Percentiles rank a stretch among this genome's conserved stretches.
These are phyloP conservation scores for Mythimna pallens DNA, from an alignment of 2,888 invertebrate genomes.

Conservation along the genomic window DNA sequence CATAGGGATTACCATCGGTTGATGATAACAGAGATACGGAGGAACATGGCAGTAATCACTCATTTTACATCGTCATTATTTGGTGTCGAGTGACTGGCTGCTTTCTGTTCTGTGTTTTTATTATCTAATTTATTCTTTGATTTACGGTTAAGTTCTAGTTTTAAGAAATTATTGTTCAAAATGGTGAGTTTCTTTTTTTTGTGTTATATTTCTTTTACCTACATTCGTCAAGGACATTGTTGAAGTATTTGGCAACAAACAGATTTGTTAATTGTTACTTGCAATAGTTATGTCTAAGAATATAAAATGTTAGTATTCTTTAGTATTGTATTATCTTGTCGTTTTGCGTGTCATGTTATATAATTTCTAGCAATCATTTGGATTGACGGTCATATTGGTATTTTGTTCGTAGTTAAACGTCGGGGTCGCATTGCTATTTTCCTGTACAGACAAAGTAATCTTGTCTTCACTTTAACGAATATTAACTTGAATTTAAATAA, in stretches of 20 bases:
- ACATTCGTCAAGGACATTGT: neutral
- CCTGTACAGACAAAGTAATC: neutral
- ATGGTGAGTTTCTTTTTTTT: constrained; percentile 41
- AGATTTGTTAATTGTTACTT: neutral
- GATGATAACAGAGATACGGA: constrained; percentile 49
- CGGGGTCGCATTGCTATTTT: neutral
- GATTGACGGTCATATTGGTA: neutral
- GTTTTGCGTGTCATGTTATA: constrained; percentile 5
- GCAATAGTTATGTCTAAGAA: neutral
- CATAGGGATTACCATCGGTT: constrained; percentile 44
- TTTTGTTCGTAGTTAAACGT: neutral
- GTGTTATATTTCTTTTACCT: neutral
- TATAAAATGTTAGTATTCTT: constrained; percentile 2
- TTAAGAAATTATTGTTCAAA: constrained; percentile 5
- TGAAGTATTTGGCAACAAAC: neutral
- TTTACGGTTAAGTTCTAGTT: constrained; percentile 23
- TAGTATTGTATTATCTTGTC: neutral
- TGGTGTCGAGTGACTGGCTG: constrained; percentile 48
- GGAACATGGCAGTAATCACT: constrained; percentile 29
- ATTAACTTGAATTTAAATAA: neutral
- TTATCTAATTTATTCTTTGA: constrained; percentile 11
- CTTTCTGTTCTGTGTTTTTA: constrained; percentile 34
- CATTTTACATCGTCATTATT: constrained; percentile 60
- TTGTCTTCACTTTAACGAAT: neutral
- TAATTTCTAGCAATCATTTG: neutral